Evolutionary conservation across 2,113 vertebrate genomes (phyloP).

Genomic region (Synodontis membranacea): DNA sequence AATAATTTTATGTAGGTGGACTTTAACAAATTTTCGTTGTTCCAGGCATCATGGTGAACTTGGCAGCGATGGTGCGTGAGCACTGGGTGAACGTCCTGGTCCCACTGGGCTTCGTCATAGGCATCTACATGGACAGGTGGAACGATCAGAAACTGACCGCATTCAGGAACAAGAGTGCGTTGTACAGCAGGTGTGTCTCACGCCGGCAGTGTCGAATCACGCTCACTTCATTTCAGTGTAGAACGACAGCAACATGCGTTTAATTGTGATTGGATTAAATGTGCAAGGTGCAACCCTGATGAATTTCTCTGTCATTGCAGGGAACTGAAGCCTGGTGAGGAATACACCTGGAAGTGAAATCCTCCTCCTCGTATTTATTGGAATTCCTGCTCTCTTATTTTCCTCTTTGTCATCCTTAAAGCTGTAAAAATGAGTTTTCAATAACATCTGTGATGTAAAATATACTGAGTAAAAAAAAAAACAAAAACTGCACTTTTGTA

Average conservation of each 20-base stretch:
- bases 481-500: background rate
- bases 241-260: background rate
- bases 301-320: conserved; percentile 61
- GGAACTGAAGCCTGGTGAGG: conserved; percentile 87
- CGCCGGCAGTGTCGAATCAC: too few relatives aligned
- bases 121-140: conserved; percentile 82
- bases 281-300: background rate
- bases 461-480: conserved; percentile 9
- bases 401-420: conserved; percentile 43
- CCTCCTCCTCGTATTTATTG: conserved; percentile 39
- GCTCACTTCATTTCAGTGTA: background rate
- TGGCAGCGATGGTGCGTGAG: conserved; percentile 71
- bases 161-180: conserved; percentile 89
- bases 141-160: conserved; percentile 79
- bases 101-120: conserved; percentile 84
- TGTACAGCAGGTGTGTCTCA: conserved; percentile 80
- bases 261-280: background rate
- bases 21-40: background rate
- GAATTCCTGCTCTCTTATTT: conserved; percentile 37
- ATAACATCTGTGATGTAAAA: conserved; percentile 29
- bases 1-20: background rate
- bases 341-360: conserved; percentile 88
- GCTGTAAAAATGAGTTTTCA: conserved; percentile 47
- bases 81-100: conserved; percentile 83
- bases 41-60: conserved; percentile 78